Evolutionary conservation across 2,888 invertebrate species (phyloP).

Genomic region (Trichacis sp.): DNA sequence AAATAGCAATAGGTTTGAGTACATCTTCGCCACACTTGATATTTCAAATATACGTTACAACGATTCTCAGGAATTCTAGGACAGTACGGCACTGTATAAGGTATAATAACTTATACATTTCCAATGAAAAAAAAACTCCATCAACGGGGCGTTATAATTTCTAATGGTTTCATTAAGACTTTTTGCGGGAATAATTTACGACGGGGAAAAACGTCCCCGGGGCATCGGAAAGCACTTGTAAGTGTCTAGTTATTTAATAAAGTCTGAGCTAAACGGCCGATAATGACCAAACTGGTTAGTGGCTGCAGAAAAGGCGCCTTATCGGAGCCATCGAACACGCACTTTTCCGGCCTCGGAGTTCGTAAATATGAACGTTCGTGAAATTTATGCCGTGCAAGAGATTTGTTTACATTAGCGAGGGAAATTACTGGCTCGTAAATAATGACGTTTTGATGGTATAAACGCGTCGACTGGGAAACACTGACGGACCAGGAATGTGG

Average conservation of each 20-base stretch:
- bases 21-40: too few relatives aligned
- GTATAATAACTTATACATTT: too few relatives aligned
- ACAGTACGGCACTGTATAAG: too few relatives aligned
- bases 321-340: neutral
- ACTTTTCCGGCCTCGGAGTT: neutral
- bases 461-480: conserved; percentile 4
- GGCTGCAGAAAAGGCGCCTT: neutral
- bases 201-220: neutral
- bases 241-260: neutral
- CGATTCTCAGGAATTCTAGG: too few relatives aligned
- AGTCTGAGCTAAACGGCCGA: neutral
- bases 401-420: neutral
- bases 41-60: too few relatives aligned
- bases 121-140: too few relatives aligned
- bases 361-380: neutral
- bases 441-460: conserved; percentile 19
- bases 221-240: neutral
- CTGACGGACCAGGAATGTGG: conserved; percentile 45
- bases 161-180: too few relatives aligned
- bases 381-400: neutral
- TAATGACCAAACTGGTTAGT: neutral
- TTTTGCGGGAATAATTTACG: neutral
- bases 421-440: conserved; percentile 9
- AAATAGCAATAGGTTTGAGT: too few relatives aligned
- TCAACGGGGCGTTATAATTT: too few relatives aligned